Base-by-base conservation (phyloP, 2,797 vertebrate species). In the Pseudochirops cupreus region DNA sequence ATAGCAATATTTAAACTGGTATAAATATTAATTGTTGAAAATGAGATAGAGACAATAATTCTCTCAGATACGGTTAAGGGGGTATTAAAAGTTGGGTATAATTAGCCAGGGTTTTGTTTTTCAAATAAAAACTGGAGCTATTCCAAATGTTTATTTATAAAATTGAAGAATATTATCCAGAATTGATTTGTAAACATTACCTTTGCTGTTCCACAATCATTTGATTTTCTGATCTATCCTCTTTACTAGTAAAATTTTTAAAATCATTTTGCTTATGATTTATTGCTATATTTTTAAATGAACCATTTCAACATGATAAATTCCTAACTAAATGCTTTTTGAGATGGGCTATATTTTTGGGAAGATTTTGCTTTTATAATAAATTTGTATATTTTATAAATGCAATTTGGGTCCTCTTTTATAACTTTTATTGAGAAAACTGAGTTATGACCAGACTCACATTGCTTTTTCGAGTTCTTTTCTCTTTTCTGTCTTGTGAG, bases 381-480 rank as follows among this genome's bases (percentile, higher is more conserved):
- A 93, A 28, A 67, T 93, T 74, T 28, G 12, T 94, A 92, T 52
- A 93, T 94, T 33, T 57, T 95, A 21, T 46, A 53, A 92, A 21
- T 58, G 5, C 92, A 90, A 29, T 56, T 56, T 94, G 46, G 6
- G 12, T 97, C 2, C 92, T 58, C 89, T 18, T 57, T 90, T 90
- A 5, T 56, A 91, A 95, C 53, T 93, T 96, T 95, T 58, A 91
- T 0, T 93, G 89, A 58, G 39, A 96, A 50, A 94, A 14, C 56
- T 94, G 59, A 91, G 93, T 96, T 94, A 94, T 94, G 92, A 96
- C 95, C 95, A 90, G 39, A 13, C 4, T 67, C 24, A 46, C 46
- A 82, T 90, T 52, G 6, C 53, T 92, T 91, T 39, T 39, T 62
- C 21, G 31, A 91, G 96, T 96, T 57, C n/a, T 96, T 97, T 96